These are phyloP conservation scores for Limanda limanda DNA, from an alignment of 2,113 vertebrate genomes.

Conservation along the genomic window DNA sequence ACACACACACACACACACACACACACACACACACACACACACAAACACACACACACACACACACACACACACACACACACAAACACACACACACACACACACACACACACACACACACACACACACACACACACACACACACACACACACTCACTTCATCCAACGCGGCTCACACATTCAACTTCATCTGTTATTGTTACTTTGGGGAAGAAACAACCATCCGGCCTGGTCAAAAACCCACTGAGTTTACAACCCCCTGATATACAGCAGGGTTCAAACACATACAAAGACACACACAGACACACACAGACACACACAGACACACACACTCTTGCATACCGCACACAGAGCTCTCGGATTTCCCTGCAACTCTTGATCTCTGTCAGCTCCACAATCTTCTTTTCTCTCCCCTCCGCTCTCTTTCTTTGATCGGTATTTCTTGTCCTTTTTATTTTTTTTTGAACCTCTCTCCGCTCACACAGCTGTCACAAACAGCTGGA, in stretches of 20 bases:
- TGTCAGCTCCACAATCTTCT: conserved; percentile 44
- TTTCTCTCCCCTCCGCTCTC: conserved; percentile 51
- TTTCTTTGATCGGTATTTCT: conserved; percentile 55
- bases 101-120: too few species aligned
- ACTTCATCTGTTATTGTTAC: conserved; percentile 32
- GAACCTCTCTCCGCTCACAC: conserved; percentile 32
- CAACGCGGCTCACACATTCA: not conserved
- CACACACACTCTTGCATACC: conserved; percentile 18
- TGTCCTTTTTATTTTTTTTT: not conserved
- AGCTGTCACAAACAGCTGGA: conserved; percentile 80
- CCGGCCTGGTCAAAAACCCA: conserved; percentile 7
- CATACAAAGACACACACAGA: too few species aligned
- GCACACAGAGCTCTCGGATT: conserved; percentile 44
- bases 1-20: conserved; percentile 18
- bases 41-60: conserved; percentile 26
- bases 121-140: conserved; percentile 28
- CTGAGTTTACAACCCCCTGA: conserved; percentile 26
- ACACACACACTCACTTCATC: conserved; percentile 10
- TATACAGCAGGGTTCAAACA: conserved; percentile 27
- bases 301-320: too few species aligned
- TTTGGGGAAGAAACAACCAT: conserved; percentile 34
- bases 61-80: conserved; percentile 17
- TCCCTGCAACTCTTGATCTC: conserved; percentile 52
- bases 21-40: conserved; percentile 13
- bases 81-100: conserved; percentile 1